Conservation (phyloP, 2,797 vertebrate genomes). For the Anomalospiza imberbis region DNA sequence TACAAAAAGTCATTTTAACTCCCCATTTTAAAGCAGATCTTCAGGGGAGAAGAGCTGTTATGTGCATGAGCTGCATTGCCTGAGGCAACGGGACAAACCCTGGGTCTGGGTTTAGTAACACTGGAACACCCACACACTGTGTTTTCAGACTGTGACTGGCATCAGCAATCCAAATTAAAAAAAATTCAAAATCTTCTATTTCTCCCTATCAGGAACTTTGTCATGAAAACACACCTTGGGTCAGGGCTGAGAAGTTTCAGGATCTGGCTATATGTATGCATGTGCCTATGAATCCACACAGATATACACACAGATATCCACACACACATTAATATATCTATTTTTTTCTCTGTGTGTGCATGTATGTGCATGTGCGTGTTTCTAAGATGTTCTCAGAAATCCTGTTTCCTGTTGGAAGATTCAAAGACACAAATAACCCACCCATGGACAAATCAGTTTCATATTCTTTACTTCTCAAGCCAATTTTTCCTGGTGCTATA, state of each 20-base stretch:
- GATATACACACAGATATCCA: background rate
- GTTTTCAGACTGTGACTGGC: background rate
- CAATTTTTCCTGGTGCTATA: conserved; percentile 34
- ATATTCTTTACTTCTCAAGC: conserved; percentile 27
- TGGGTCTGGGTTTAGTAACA: background rate
- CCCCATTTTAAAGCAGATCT: background rate
- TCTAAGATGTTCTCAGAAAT: background rate
- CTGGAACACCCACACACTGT: background rate
- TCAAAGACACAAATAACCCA: background rate
- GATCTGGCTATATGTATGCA: rapidly evolving
- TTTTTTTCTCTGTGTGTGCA: background rate
- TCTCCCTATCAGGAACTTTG: background rate
- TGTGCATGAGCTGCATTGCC: background rate
- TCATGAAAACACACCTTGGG: background rate
- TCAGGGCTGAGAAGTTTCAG: background rate
- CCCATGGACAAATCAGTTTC: conserved; percentile 41
- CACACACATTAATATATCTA: too few relatives aligned
- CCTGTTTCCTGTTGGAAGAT: conserved; percentile 12
- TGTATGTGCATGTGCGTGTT: background rate
- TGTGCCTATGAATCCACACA: background rate
- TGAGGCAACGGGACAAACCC: conserved; percentile 1
- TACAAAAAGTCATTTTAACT: background rate
- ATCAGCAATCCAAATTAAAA: background rate
- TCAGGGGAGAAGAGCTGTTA: background rate
- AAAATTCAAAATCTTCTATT: background rate